These are phyloP conservation scores for Diaprepes abbreviatus DNA, from an alignment of 2,888 invertebrate genomes.

Conservation along the genomic window DNA sequence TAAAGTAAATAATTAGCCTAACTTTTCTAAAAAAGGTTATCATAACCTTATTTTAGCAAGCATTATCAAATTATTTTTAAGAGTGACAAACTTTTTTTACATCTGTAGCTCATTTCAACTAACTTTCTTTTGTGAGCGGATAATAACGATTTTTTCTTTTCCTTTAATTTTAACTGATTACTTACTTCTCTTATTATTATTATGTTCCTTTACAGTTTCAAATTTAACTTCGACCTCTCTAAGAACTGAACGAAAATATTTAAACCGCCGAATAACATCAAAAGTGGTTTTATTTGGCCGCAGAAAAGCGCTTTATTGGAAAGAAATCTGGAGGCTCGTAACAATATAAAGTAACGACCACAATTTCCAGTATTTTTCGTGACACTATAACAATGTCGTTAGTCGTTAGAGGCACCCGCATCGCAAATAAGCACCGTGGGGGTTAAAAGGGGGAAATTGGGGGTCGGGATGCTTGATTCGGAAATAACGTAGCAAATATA, in stretches of 20 bases:
- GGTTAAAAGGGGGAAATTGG: conserved; percentile 20
- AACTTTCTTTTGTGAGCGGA: too few relatives aligned
- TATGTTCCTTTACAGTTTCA: too few relatives aligned
- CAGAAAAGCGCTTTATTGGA: conserved; percentile 47
- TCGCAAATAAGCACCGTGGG: conserved; percentile 56
- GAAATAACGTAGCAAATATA: conserved; percentile 37
- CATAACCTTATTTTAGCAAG: too few relatives aligned
- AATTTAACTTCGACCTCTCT: too few relatives aligned
- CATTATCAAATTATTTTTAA: too few relatives aligned
- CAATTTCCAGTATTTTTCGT: conserved; percentile 50
- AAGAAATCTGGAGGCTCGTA: conserved; percentile 50
- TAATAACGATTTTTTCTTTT: too few relatives aligned
- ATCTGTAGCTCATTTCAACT: too few relatives aligned
- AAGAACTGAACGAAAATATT: conserved; percentile 26
- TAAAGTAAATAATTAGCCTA: too few relatives aligned
- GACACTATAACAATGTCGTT: conserved; percentile 61
- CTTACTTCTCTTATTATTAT: too few relatives aligned
- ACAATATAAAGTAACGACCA: conserved; percentile 52
- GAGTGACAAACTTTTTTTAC: too few relatives aligned
- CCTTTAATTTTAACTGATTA: too few relatives aligned
- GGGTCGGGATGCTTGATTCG: conserved; percentile 19
- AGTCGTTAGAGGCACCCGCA: conserved; percentile 59
- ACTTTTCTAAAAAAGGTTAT: too few relatives aligned
- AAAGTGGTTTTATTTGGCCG: conserved; percentile 48
- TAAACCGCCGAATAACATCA: conserved; percentile 32